Evolutionary conservation across 2,888 invertebrate species (phyloP).

Genomic region (Trichogramma dendrolimi): DNA sequence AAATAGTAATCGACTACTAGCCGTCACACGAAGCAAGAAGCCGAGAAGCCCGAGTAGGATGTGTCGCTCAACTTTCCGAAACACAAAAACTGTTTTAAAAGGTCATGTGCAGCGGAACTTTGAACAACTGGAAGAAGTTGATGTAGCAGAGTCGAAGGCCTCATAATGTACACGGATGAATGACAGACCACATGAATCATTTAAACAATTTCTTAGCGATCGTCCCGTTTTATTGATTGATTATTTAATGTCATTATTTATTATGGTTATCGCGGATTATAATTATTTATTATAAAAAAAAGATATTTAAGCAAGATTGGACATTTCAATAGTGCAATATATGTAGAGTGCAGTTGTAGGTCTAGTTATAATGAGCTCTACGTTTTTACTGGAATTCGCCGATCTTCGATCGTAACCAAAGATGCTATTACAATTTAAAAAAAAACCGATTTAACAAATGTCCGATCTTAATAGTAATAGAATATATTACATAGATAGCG

Average conservation of each 20-base stretch:
- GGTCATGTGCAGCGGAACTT: no score
- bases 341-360: no score
- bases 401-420: no score
- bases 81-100: no score
- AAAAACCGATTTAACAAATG: constrained; percentile 1
- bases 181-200: constrained; percentile 9
- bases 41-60: no score
- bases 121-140: no score
- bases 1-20: no score
- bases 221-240: constrained; percentile 16
- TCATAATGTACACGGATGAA: constrained; percentile 7
- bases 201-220: constrained; percentile 23
- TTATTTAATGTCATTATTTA: constrained; percentile 26
- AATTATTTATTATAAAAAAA: constrained; percentile 24
- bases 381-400: no score
- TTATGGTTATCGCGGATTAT: constrained; percentile 26
- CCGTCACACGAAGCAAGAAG: no score
- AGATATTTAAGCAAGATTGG: constrained; percentile 15
- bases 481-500: constrained; percentile 29
- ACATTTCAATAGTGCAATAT: constrained; percentile 4
- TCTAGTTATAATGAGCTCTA: no score
- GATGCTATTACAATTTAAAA: no score
- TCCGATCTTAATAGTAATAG: constrained; percentile 17
- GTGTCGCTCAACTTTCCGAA: no score
- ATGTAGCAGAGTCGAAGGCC: constrained; percentile 7